phyloP scores from a whole-genome alignment of 2,888 invertebrate genomes.

The Geophilus truncorum region DNA sequence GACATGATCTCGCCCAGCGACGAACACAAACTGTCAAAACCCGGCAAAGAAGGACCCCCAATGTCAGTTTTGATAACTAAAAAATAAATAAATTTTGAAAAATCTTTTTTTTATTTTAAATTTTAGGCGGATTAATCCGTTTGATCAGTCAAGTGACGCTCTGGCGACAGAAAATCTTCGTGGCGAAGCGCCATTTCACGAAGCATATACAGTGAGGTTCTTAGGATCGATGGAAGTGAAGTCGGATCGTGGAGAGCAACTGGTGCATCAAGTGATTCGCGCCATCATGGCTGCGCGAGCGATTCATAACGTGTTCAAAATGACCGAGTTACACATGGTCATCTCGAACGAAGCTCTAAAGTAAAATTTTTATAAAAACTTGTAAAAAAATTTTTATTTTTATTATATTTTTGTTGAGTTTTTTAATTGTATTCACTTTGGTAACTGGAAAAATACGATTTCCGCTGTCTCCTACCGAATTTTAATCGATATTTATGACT shows the following conservation, averaged over 20 bases:
- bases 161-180: slow-evolving; percentile 40
- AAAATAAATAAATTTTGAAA: not conserved
- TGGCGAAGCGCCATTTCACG: slow-evolving; percentile 36
- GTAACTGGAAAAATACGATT: no score
- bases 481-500: no score
- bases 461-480: no score
- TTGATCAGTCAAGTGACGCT: slow-evolving; percentile 45
- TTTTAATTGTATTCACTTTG: no score
- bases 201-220: slow-evolving; percentile 48
- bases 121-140: slow-evolving; percentile 47
- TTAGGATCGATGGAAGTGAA: slow-evolving; percentile 51
- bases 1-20: slow-evolving; percentile 48
- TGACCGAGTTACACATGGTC: slow-evolving; percentile 47
- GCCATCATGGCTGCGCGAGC: slow-evolving; percentile 50
- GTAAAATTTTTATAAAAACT: slow-evolving; percentile 37
- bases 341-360: slow-evolving; percentile 46
- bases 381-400: not conserved
- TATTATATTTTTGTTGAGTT: not conserved
- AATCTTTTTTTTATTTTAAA: no score
- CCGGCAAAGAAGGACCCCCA: slow-evolving; percentile 45
- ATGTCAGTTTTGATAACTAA: slow-evolving; percentile 43
- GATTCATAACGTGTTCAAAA: slow-evolving; percentile 49
- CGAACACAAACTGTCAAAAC: slow-evolving; percentile 41
- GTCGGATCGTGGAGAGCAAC: slow-evolving; percentile 43
- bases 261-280: slow-evolving; percentile 48